Evolutionary conservation across 2,888 invertebrate genomes (phyloP).

Genomic region (Mythimna loreyi): DNA sequence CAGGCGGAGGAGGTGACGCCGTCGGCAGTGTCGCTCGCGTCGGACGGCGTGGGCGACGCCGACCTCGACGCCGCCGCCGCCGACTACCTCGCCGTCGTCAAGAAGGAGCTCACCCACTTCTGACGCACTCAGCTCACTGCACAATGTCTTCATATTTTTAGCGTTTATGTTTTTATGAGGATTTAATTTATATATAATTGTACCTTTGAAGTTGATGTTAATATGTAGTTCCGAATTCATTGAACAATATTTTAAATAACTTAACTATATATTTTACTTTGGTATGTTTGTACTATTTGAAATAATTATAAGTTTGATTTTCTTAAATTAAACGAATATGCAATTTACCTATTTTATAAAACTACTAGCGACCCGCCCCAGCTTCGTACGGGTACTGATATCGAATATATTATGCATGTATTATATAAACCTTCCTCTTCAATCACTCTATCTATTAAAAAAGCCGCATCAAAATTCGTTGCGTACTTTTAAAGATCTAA

Average conservation of each 20-base stretch:
- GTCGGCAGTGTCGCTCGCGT: slow-evolving; percentile 39
- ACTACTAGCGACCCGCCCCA: too few relatives aligned
- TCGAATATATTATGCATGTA: too few relatives aligned
- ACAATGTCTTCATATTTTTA: neutral
- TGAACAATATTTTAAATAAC: neutral
- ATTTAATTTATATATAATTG: slow-evolving; percentile 2
- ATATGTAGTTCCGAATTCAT: neutral
- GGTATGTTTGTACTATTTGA: neutral
- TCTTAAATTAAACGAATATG: too few relatives aligned
- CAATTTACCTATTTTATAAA: too few relatives aligned
- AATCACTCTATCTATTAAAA: too few relatives aligned
- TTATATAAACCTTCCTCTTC: too few relatives aligned
- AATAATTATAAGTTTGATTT: neutral
- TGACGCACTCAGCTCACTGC: neutral
- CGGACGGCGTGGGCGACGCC: neutral
- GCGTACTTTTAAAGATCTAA: too few relatives aligned
- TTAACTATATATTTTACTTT: neutral
- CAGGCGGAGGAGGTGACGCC: slow-evolving; percentile 78
- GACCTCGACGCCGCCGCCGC: slow-evolving; percentile 4
- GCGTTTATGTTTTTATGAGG: neutral
- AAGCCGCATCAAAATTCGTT: too few relatives aligned
- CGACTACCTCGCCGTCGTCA: neutral
- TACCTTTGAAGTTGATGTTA: neutral
- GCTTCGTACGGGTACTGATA: too few relatives aligned
- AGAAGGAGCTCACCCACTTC: slow-evolving; percentile 8